Percentiles rank a stretch among this genome's conserved stretches.
Evolutionary conservation across 92 coral and sea anemone genomes (phyloP).

Genomic region (Metridium senile): DNA sequence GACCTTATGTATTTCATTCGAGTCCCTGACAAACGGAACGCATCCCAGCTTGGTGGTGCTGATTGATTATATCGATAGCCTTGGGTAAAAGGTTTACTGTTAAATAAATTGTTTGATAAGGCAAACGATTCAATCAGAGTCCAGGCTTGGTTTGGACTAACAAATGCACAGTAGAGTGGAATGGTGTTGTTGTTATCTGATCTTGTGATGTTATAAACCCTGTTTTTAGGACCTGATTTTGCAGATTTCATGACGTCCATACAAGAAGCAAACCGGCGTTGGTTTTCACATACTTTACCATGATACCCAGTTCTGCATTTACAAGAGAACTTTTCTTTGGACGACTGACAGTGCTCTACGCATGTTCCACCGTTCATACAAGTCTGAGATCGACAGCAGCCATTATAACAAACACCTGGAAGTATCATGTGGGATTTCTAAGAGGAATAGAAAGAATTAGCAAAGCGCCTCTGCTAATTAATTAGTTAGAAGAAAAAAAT

Average conservation of each 20-base stretch:
- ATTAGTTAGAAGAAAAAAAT: no score
- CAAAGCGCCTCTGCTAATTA: not conserved
- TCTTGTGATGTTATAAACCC: conserved; percentile 12
- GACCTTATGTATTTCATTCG: conserved; percentile 8
- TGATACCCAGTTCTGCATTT: conserved; percentile 1
- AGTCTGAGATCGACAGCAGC: conserved; percentile 37
- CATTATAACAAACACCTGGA: conserved; percentile 28
- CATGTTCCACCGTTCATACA: conserved; percentile 53
- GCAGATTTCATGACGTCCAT: conserved; percentile 9
- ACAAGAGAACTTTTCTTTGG: conserved; percentile 32
- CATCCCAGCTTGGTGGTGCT: conserved; percentile 14
- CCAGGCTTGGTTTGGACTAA: conserved; percentile 19
- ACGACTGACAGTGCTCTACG: conserved; percentile 29
- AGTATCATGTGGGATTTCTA: conserved; percentile 22
- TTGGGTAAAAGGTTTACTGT: not conserved
- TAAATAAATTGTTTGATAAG: not conserved
- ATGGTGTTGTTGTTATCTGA: not conserved
- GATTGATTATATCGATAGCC: not conserved
- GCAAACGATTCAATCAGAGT: conserved; percentile 40
- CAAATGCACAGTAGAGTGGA: conserved; percentile 30
- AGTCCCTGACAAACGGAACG: conserved; percentile 10
- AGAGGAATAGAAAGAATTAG: not conserved
- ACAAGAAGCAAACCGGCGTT: conserved; percentile 4
- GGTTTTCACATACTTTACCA: conserved; percentile 30
- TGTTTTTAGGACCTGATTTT: not conserved